Evolutionary conservation across 2,888 invertebrate genomes (phyloP).

Genomic region (Minunthozetes semirufus): DNA sequence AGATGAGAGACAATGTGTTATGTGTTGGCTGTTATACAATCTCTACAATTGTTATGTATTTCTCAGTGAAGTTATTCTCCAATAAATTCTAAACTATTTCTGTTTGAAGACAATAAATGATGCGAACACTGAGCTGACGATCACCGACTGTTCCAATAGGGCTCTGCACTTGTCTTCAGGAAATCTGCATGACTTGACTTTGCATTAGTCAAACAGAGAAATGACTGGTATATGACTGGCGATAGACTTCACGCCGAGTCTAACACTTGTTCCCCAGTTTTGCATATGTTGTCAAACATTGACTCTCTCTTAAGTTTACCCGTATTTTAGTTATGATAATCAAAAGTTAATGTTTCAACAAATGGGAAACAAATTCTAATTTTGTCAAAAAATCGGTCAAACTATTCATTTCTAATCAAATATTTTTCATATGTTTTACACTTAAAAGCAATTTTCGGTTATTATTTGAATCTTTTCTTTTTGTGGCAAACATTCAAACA

Average conservation of each 20-base stretch:
- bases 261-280: conserved; percentile 2
- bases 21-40: neutral
- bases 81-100: neutral
- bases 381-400: too few relatives aligned
- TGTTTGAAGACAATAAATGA: conserved; percentile 17
- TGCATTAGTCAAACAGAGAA: neutral
- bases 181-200: conserved; percentile 28
- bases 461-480: too few relatives aligned
- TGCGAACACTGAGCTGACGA: neutral
- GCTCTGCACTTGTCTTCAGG: neutral
- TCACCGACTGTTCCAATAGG: neutral
- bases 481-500: too few relatives aligned
- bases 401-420: too few relatives aligned
- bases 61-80: neutral
- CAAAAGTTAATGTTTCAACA: too few relatives aligned
- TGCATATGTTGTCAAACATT: too few relatives aligned
- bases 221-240: neutral
- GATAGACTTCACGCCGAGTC: neutral
- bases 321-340: too few relatives aligned
- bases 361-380: too few relatives aligned
- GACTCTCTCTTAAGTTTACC: too few relatives aligned
- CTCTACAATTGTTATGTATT: neutral
- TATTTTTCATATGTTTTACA: too few relatives aligned
- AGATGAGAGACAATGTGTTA: neutral
- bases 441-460: too few relatives aligned